Base-by-base conservation (phyloP, 1,140 invertebrate species). In the Drosophila hydei region DNA sequence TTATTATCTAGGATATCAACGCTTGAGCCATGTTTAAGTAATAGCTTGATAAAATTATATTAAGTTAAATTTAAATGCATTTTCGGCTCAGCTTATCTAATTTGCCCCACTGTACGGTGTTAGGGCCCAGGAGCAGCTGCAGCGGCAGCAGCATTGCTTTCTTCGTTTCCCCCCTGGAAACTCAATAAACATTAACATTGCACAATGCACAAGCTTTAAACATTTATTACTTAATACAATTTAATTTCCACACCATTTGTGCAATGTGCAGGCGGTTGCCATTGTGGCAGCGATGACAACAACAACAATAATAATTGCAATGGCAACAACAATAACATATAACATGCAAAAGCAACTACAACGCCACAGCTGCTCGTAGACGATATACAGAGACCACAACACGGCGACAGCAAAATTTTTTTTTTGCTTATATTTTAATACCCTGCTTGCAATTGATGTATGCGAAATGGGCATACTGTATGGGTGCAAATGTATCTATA, bases 201-300 rank as follows among this genome's bases (percentile, higher is more conserved):
- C 64, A 61, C 56, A 59, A 61, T 61, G 50, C 55, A 60, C 54
- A 68, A 68, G 64, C 64, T 69, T 73, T 73, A 73, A 73, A 69
- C 70, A 73, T 73, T 73, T 73, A 73, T 73, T 73, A 73, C 70
- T 73, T 73, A 73, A 73, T 61, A 68, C 64, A 73, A 73, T 69
- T 73, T 68, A 68, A 69, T 73, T 73, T 73, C 56, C 70, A 72
- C 56, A 56, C 64, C 64, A 72, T 72, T 72, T 72, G 69, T 60
- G 69, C 55, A 72, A 67, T 67, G 63, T 72, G 51, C 67, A 64
- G 52, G 52, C 36, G 68, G 51, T 64, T 54, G 51, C 61, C 51
- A 65, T 71, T 71, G 61, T 71, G 60, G 68, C 52, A 56, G 33
- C 51, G 51, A 14, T 64, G 51, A 55, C 68, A 71, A 56, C 68